These are phyloP conservation scores for Dolichallabes microphthalmus DNA, from an alignment of 2,113 vertebrate species.

Conservation along the genomic window DNA sequence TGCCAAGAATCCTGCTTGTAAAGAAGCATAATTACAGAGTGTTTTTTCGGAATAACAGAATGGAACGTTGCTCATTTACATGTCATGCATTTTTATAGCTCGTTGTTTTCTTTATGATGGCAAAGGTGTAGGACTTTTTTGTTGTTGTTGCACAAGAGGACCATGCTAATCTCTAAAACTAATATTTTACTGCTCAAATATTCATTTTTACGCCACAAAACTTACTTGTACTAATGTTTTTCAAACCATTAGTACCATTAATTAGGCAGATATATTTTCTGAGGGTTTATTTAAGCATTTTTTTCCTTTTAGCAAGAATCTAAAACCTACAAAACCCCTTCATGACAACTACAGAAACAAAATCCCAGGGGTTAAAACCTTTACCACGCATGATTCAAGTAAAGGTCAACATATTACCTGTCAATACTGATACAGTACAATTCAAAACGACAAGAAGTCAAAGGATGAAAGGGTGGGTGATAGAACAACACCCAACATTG, in stretches of 20 bases:
- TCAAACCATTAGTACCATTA: background rate
- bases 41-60: background rate
- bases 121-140: background rate
- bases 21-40: background rate
- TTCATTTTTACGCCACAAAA: background rate
- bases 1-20: background rate
- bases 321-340: background rate
- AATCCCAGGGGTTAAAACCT: background rate
- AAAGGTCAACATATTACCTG: background rate
- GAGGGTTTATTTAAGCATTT: background rate
- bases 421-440: background rate
- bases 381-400: background rate
- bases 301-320: background rate
- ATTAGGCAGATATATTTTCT: background rate
- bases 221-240: background rate
- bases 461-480: conserved; percentile 12
- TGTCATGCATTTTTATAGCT: background rate
- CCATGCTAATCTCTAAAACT: background rate
- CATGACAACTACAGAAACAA: background rate
- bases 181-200: background rate
- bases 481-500: conserved; percentile 21
- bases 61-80: background rate
- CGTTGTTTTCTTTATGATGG: background rate
- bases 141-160: background rate
- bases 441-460: conserved; percentile 1